Conservation (phyloP, 2,797 vertebrate species). For the Pelodytes ibericus region DNA sequence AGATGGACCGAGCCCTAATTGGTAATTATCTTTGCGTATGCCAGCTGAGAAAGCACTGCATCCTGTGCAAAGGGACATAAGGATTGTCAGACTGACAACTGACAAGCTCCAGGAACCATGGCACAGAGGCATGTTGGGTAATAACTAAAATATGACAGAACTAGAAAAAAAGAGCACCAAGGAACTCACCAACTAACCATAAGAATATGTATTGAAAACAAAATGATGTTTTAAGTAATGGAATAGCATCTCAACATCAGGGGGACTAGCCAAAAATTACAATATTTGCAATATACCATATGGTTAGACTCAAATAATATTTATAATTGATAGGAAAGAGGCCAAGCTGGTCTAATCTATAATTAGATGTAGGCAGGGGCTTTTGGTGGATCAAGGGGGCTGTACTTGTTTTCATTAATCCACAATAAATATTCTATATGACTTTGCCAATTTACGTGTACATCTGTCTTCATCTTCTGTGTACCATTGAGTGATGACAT, state of each 20-base stretch:
- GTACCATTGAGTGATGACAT: background rate
- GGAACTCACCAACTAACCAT: too few species aligned
- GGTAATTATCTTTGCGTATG: constrained; percentile 46
- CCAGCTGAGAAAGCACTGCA: constrained; percentile 48
- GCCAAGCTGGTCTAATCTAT: too few species aligned
- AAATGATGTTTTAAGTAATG: too few species aligned
- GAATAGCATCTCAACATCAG: too few species aligned
- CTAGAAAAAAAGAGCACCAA: background rate
- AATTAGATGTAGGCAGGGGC: background rate
- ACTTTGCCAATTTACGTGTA: background rate
- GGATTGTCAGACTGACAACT: constrained; percentile 33
- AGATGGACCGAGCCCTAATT: constrained; percentile 54
- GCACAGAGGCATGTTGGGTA: constrained; percentile 27
- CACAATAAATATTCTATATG: background rate
- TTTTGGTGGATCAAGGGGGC: background rate
- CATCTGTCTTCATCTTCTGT: background rate
- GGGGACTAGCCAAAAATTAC: background rate
- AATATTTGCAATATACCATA: background rate
- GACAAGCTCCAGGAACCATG: constrained; percentile 18
- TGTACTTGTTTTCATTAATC: background rate
- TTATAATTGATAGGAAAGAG: too few species aligned
- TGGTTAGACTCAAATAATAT: too few species aligned
- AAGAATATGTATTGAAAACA: too few species aligned
- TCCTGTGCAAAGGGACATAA: constrained; percentile 31
- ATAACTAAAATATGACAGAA: background rate